Evolutionary conservation across 1,140 invertebrate genomes (phyloP), one percentile per base, ranked within the genome.

Genomic region (Sminthurinus signatus): DNA sequence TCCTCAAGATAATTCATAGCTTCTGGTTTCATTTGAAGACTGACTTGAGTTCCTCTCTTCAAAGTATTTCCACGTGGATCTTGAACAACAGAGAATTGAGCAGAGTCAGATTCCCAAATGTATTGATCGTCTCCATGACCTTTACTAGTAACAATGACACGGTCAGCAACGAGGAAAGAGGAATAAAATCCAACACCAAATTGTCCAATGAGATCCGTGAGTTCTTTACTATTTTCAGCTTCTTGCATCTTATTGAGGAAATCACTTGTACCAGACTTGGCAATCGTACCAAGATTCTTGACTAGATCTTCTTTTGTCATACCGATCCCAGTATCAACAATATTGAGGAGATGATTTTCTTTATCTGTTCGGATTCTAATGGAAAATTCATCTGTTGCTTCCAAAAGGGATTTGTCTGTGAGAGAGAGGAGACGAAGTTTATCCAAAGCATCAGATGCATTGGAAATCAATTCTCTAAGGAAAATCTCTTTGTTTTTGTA

Each of bases 401-500:
- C 83, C 36, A 98, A 77, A 39, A 88, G 86, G 65, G 80, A 78
- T 68, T 86, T 85, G 67, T 96, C 85, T 0, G 96, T 99, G 2
- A 99, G 79, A 0, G 95, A 90, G 19, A 98, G 75, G 50, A 98
- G 80, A 50, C 97, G 82, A 61, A 96, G 95, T 77, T 98, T 98
- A 78, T 98, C 94, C 27, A 97, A 78, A 25, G 94, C 93, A 80
- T 96, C 93, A 0, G 92, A 95, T 8, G 91, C 91, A 80, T 99
- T 98, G 0, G 95, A 98, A 71, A 98, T 98, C 74, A 98, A 80
- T 79, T 99, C 96, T 74, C 96, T 83, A 25, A 99, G 80, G 83
- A 96, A 98, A 71, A 99, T 98, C 85, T 99, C 96, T 79, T 99
- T 98, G 77, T 98, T 98, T 69, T 92, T 85, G 77, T 98, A 98